Evolutionary conservation across 2,113 vertebrate species (phyloP), one percentile per base, ranked within the genome.

Genomic region (Haemorhous mexicanus): DNA sequence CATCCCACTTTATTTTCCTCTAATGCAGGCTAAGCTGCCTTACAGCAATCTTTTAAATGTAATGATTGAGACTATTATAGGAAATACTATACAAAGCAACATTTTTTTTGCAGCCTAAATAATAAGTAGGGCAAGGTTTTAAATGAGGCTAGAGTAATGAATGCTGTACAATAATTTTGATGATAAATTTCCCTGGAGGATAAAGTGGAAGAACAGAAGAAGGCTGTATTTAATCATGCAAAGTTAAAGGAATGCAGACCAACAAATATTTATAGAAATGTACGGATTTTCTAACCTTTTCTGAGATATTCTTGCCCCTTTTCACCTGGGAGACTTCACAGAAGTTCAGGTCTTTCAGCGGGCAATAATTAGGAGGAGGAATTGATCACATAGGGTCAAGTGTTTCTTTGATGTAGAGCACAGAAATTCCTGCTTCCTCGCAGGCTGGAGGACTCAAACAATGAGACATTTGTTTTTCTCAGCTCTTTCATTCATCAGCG

Each of bases 71-170:
- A 95, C 90, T 93, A 89, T 95, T 95, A 93, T 74, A 96, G 94
- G 90, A 94, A 96, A 92, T 94, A 93, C 94, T 97, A 94, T 89
- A 94, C 63, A 92, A 92, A 95, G 95, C 93, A 93, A 53, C 50
- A 5, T 81, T 89, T 87, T 88, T 89, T 95, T 89, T 89, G 2
- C 90, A 96, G 90, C 89, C 94, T 96, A 96, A 97, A 96, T 97
- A 97, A 96, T 97, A 97, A 97, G 96, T 96, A 96, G 93, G 95
- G 92, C 95, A 96, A 96, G 92, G 78, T 97, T 97, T 95, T 96
- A 96, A 95, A 96, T 96, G 95, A 96, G 93, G 90, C 89, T 96
- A 85, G 84, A 95, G 92, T 97, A 97, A 96, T 96, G 95, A 96
- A 92, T 92, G 93, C 92, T 90, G 90, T 96, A 96, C 93, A 94